phyloP scores from a whole-genome alignment of 2,113 vertebrate species.

The Herpetotheres cachinnans region DNA sequence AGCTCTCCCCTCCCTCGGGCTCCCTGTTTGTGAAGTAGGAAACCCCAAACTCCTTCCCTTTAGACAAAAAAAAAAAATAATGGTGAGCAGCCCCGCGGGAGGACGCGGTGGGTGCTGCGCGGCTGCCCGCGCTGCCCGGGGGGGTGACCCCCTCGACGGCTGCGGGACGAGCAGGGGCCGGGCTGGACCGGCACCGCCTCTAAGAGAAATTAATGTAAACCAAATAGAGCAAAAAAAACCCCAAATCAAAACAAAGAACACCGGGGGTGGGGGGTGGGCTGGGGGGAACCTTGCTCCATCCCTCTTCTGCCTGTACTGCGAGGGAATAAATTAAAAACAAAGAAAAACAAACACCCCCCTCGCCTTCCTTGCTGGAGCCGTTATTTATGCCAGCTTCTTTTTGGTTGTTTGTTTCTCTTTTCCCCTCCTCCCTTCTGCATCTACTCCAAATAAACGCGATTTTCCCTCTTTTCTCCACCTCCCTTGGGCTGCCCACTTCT shows the following conservation, averaged over 20 bases:
- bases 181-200: neutral
- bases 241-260: neutral
- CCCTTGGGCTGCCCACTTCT: neutral
- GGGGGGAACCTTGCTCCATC: neutral
- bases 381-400: neutral
- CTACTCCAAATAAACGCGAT: neutral
- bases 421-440: neutral
- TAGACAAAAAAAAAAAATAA: rapidly evolving
- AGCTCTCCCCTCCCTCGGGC: neutral
- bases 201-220: neutral
- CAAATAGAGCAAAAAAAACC: neutral
- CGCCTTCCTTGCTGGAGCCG: neutral
- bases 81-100: neutral
- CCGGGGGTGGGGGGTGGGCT: rapidly evolving
- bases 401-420: neutral
- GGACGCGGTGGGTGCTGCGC: neutral
- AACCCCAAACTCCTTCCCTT: neutral
- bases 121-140: neutral
- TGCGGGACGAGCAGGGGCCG: neutral
- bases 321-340: neutral
- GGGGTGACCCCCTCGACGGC: neutral
- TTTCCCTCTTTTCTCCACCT: neutral
- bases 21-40: neutral
- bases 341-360: neutral
- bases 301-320: neutral